Base-by-base conservation (phyloP, 2,888 invertebrate species). In the Noctuana brunneofusca region DNA sequence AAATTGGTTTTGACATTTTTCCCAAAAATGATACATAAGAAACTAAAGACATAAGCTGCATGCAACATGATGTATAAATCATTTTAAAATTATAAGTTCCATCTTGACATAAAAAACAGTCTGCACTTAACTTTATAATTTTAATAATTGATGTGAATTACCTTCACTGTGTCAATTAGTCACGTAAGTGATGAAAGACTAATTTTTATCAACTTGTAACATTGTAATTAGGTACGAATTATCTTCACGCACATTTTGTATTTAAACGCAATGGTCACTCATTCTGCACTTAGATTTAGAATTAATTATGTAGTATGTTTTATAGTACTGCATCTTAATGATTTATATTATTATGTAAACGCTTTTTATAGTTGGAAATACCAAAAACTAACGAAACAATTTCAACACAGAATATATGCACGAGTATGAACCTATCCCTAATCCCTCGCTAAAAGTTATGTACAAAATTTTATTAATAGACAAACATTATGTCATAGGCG, bases 141-240 rank as follows among this genome's bases (percentile, higher is more conserved):
- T 30, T 0, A 30, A 32, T 20, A 32, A 20, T 32, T 11, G 1
- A 35, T 32, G 18, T 20, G 9, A n/a, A 35, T 20, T 52, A 52
- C 12, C 32, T 18, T 52, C 12, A 20, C 20, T 6, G 14, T 16
- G 18, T 52, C 32, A 52, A 52, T 52, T 52, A 35, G 32, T 32
- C 35, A 52, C 32, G 32, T 52, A 5, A 16, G 32, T 35, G 18
- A 20, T 6, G 18, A 18, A 35, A 52, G 78, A 81, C 76, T 78
- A 20, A 4, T 14, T 43, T 43, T 43, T 18, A 14, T 16, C 9
- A 8, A 16, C 16, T 14, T 14, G 41, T n/a, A 14, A 41, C 5
- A 14, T 43, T 43, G 43, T 43, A 18, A 43, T 43, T 16, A 41
- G 3, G 11, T 12, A 38, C 6, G 1, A 43, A 43, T 43, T 43